These are phyloP conservation scores for Nephrotoma appendiculata DNA, from an alignment of 2,888 invertebrate genomes.

Conservation along the genomic window DNA sequence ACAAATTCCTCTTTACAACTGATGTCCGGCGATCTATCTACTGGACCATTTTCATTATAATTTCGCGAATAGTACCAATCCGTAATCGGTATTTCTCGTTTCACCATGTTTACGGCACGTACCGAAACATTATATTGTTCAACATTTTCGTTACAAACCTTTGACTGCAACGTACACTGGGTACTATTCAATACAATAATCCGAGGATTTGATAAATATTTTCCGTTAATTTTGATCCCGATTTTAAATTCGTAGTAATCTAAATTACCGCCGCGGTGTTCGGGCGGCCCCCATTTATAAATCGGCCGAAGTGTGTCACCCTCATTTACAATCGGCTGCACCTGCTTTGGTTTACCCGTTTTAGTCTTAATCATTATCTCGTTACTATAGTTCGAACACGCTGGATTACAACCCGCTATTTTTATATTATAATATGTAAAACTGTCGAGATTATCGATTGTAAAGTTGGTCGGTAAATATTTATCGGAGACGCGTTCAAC, in stretches of 20 bases:
- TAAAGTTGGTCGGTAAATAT: background rate
- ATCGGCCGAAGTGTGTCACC: background rate
- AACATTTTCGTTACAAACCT: slow-evolving; percentile 3
- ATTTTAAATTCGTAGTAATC: slow-evolving; percentile 34
- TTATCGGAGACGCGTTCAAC: background rate
- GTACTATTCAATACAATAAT: slow-evolving; percentile 1
- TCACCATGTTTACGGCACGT: slow-evolving; percentile 10
- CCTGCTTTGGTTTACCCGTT: slow-evolving; percentile 9
- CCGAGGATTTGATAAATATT: background rate
- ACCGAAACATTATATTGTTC: slow-evolving; percentile 7
- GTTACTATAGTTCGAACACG: slow-evolving; percentile 8
- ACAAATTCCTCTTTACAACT: background rate
- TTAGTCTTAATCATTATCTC: slow-evolving; percentile 7
- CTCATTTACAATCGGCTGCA: background rate
- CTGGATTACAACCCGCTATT: slow-evolving; percentile 9
- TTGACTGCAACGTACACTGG: background rate
- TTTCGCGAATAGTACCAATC: background rate
- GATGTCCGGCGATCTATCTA: background rate
- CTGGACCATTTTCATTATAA: background rate
- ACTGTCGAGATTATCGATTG: slow-evolving; percentile 5
- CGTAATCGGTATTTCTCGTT: background rate
- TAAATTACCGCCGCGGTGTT: slow-evolving; percentile 34
- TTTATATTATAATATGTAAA: slow-evolving; percentile 8
- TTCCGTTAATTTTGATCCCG: background rate
- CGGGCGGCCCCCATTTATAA: slow-evolving; percentile 35